phyloP scores from a whole-genome alignment of 2,113 vertebrate genomes.

The Thryonomys swinderianus region DNA sequence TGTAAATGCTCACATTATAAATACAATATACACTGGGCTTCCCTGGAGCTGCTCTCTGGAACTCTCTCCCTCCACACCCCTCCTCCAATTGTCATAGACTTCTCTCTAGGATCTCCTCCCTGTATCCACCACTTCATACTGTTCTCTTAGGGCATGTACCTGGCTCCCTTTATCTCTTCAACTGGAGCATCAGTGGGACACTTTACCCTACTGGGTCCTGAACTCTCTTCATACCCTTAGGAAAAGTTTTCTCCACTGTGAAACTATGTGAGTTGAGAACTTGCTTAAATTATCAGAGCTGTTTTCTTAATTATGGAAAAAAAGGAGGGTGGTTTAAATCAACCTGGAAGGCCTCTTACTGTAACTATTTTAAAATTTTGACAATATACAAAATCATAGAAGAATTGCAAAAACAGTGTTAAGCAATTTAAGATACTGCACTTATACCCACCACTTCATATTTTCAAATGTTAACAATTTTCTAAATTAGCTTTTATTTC shows the following conservation, averaged over 20 bases:
- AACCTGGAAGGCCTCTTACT: background rate
- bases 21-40: background rate
- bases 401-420: background rate
- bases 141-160: background rate
- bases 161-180: background rate
- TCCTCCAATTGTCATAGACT: background rate
- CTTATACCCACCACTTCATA: background rate
- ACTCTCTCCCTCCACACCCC: background rate
- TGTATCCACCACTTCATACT: background rate
- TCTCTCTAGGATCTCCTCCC: background rate
- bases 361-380: background rate
- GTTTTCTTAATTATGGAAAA: background rate
- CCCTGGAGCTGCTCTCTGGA: background rate
- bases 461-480: slow-evolving; percentile 22
- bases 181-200: background rate
- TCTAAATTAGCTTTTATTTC: background rate
- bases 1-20: background rate
- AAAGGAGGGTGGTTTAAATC: background rate
- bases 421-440: background rate
- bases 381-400: background rate
- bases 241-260: background rate
- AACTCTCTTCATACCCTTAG: background rate
- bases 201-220: background rate
- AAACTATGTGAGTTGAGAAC: background rate
- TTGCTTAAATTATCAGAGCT: background rate